Percentiles rank a stretch among this genome's conserved stretches.
Conservation (phyloP, 2,113 vertebrate genomes). For the Raja brachyura region DNA sequence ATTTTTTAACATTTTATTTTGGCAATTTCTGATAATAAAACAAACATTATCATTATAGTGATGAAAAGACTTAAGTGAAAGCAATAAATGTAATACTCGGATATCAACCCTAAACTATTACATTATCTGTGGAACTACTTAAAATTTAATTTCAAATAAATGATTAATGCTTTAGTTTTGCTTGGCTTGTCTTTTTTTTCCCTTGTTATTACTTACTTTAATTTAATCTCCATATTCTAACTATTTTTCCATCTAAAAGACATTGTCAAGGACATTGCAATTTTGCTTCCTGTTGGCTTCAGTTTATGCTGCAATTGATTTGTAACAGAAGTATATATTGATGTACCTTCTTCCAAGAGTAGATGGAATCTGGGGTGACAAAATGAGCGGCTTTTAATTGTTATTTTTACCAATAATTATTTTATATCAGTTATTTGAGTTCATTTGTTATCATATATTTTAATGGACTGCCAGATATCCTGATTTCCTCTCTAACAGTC, state of each 20-base stretch:
- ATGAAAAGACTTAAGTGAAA: background rate
- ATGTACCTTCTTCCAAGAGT: background rate
- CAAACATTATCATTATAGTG: background rate
- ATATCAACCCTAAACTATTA: background rate
- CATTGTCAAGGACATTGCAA: background rate
- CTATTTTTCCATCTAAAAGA: background rate
- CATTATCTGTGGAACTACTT: background rate
- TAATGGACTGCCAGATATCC: background rate
- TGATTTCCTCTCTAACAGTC: background rate
- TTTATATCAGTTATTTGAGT: background rate
- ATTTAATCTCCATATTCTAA: background rate
- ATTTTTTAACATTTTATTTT: background rate
- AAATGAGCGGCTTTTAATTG: background rate
- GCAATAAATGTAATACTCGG: background rate
- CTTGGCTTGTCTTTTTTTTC: background rate
- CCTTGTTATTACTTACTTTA: background rate
- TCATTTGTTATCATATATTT: background rate
- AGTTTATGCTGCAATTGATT: background rate
- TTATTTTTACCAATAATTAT: background rate
- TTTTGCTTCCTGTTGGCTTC: background rate
- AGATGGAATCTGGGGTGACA: background rate
- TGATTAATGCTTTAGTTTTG: background rate
- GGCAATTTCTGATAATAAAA: background rate
- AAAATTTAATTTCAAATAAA: background rate
- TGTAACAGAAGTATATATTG: background rate